phyloP scores from a whole-genome alignment of 2,797 vertebrate species.

The Sebastes nivosus region DNA sequence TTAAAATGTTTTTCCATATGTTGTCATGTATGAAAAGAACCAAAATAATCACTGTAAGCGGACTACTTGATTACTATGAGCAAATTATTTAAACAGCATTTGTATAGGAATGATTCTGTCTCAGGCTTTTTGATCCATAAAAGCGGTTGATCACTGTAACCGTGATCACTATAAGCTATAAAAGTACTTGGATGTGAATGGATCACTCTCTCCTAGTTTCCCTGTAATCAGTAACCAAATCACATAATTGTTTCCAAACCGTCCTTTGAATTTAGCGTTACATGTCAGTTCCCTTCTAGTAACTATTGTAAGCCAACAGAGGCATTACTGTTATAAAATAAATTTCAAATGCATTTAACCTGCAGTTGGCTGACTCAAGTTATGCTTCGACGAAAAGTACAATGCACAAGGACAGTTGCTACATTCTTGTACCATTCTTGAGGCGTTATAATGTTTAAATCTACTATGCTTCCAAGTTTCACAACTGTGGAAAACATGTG shows the following conservation, averaged over 20 bases:
- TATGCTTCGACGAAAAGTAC: not conserved
- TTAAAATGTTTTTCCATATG: too few species aligned
- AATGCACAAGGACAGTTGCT: not conserved
- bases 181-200: not conserved
- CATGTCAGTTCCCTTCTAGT: not conserved
- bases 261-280: not conserved
- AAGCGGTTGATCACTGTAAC: too few species aligned
- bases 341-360: not conserved
- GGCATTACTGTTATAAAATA: not conserved
- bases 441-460: not conserved
- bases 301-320: not conserved
- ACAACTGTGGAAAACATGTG: conserved; percentile 11
- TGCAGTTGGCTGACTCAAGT: not conserved
- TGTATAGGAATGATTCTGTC: too few species aligned
- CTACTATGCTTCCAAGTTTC: not conserved
- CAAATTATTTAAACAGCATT: too few species aligned
- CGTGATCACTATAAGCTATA: too few species aligned
- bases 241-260: not conserved
- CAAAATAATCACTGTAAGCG: too few species aligned
- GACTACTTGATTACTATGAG: too few species aligned
- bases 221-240: not conserved
- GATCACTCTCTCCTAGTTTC: not conserved
- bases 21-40: too few species aligned
- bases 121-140: too few species aligned
- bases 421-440: not conserved